Base-by-base conservation (phyloP, 2,797 vertebrate genomes). In the Cyprinella venusta region DNA sequence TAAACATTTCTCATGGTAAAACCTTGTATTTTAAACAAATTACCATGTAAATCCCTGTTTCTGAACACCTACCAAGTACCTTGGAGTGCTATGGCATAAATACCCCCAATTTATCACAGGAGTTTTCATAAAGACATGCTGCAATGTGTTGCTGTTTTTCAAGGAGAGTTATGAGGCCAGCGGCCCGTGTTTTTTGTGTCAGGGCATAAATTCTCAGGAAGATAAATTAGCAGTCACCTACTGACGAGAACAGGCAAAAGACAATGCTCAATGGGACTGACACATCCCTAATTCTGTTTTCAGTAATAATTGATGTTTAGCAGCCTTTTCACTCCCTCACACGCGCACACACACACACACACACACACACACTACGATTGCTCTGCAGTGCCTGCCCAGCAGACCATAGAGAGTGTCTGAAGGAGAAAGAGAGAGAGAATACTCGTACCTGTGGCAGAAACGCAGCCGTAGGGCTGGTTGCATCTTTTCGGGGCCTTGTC, bases 361-460 rank as follows among this genome's bases (percentile, higher is more conserved):
- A 40, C 52, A 42, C 76, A 40, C 52, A 42, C 19, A 71, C 13
- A 72, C 45, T 59, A 59, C n/a, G 24, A 61, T 10, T 8, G 13
- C 48, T 80, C 80, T 80, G 85, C 85, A 83, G 70, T 83, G 77
- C 70, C 26, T 61, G 59, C 26, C 42, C 64, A 65, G 81, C 6
- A 71, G 61, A 78, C 68, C 50, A 9, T 59, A 54, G n/a, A 64
- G 33, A 69, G 38, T 65, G 30, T 76, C 21, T 61, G 40, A 63
- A 67, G 33, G 42, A 45, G 42, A 45, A 24, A 61, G 19, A 48
- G 59, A 72, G 18, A 15, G 52, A 4, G 33, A 48, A 19, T 19
- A 48, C n/a, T 69, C 24, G 0, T 86, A 86, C 85, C 87, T 88
- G 83, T 86, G 83, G 87, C 2, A 82, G 79, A 88, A 89, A 89